phyloP scores from a whole-genome alignment of 2,113 vertebrate species.

The Nesoenas mayeri region DNA sequence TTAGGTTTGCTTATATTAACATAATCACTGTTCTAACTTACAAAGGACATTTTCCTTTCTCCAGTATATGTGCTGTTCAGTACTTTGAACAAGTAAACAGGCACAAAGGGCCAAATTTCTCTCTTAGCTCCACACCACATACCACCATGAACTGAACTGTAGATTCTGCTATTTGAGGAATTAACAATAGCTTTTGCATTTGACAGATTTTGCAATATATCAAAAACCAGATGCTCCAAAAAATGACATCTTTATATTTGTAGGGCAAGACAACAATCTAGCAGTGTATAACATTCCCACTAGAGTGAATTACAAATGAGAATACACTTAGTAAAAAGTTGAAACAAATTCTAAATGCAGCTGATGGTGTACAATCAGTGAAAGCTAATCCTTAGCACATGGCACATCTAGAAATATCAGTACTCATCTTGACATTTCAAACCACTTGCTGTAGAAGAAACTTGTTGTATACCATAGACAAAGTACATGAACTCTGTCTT shows the following conservation, averaged over 20 bases:
- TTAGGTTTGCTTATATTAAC: slow-evolving; percentile 54
- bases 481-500: neutral
- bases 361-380: neutral
- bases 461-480: neutral
- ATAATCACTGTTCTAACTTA: slow-evolving; percentile 1
- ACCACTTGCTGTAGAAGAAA: neutral
- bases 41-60: slow-evolving; percentile 12
- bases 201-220: neutral
- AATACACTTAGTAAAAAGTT: neutral
- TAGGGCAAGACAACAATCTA: neutral
- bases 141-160: neutral
- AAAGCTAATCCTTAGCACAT: neutral
- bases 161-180: neutral
- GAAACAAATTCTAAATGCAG: neutral
- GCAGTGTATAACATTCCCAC: neutral
- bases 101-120: neutral
- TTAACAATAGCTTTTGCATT: neutral
- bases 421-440: neutral
- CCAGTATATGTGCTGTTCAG: neutral
- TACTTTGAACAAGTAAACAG: neutral
- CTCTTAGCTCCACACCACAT: neutral
- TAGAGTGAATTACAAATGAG: neutral
- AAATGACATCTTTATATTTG: neutral
- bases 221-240: neutral
- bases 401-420: neutral